Percentiles rank a stretch among this genome's conserved stretches.
These are phyloP conservation scores for Athalia circularis DNA, from an alignment of 2,888 invertebrate species.

Conservation along the genomic window DNA sequence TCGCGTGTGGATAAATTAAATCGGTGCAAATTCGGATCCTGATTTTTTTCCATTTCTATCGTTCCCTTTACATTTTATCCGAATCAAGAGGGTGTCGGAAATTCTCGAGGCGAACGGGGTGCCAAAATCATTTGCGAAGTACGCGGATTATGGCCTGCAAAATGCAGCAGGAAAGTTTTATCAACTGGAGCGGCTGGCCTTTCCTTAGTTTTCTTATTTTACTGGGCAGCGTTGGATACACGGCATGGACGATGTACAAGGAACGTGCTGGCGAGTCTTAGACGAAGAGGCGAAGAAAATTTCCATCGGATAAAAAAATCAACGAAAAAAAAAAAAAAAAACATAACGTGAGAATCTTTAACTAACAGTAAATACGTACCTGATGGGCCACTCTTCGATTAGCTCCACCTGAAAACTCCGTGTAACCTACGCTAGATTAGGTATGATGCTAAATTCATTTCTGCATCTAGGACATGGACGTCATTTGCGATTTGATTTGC, in stretches of 20 bases:
- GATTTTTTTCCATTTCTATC: not conserved
- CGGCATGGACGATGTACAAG: conserved; percentile 54
- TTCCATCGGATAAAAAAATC: not conserved
- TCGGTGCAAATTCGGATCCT: not conserved
- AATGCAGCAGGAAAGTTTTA: conserved; percentile 37
- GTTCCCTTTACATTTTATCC: not conserved
- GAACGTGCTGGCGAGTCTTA: conserved; percentile 38
- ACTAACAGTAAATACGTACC: not conserved
- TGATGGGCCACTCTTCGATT: not conserved
- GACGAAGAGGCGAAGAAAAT: not conserved
- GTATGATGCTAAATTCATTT: not conserved
- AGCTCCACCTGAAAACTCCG: not conserved
- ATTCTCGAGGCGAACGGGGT: not conserved
- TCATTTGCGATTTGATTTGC: conserved; percentile 5
- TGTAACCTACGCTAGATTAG: not conserved
- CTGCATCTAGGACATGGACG: conserved; percentile 31
- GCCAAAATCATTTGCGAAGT: not conserved
- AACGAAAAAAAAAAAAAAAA: no score
- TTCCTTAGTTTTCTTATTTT: conserved; percentile 62
- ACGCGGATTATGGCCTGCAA: conserved; percentile 55
- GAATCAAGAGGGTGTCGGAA: no score
- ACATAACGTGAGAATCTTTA: conserved; percentile 18
- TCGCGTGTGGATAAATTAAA: not conserved
- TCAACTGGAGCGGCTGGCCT: conserved; percentile 63
- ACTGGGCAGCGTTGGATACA: conserved; percentile 54